Evolutionary conservation across 1,140 invertebrate species (phyloP).

Genomic region (Neodiprion lecontei): DNA sequence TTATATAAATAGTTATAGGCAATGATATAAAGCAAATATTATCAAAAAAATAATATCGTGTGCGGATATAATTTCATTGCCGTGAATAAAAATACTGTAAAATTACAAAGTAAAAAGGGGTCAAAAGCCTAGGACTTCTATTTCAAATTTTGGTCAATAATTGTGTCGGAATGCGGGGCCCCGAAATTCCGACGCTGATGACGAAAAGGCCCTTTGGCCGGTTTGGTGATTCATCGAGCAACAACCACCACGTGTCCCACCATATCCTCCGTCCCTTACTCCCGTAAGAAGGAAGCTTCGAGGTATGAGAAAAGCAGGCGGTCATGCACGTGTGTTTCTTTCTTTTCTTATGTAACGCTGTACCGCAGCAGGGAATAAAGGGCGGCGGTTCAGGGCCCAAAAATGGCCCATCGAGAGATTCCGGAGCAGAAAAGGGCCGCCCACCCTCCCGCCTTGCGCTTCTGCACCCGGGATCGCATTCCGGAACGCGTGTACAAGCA

Average conservation of each 20-base stretch:
- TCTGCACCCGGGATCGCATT: conserved; percentile 15
- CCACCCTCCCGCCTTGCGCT: not conserved
- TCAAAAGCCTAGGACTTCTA: no score
- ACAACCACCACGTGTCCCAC: not conserved
- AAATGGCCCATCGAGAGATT: not conserved
- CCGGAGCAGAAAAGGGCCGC: not conserved
- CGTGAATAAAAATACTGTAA: not conserved
- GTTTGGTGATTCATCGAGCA: not conserved
- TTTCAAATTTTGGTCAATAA: conserved; percentile 41
- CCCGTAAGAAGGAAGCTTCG: no score
- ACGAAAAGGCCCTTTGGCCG: not conserved
- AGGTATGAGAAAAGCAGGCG: no score
- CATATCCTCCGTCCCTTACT: not conserved
- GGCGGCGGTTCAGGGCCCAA: not conserved
- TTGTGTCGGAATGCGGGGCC: conserved; percentile 48
- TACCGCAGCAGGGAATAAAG: not conserved
- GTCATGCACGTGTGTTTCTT: not conserved
- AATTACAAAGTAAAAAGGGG: not conserved
- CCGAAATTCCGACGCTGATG: not conserved
- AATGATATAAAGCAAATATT: no score
- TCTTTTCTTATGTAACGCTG: not conserved
- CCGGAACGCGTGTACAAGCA: not conserved
- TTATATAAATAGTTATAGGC: no score
- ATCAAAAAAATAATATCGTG: not conserved
- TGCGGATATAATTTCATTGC: not conserved